A percentile compares a stretch with the other conserved stretches of the same genome.
These are phyloP conservation scores for Eonycteris spelaea DNA, from an alignment of 2,113 vertebrate genomes.

Conservation along the genomic window DNA sequence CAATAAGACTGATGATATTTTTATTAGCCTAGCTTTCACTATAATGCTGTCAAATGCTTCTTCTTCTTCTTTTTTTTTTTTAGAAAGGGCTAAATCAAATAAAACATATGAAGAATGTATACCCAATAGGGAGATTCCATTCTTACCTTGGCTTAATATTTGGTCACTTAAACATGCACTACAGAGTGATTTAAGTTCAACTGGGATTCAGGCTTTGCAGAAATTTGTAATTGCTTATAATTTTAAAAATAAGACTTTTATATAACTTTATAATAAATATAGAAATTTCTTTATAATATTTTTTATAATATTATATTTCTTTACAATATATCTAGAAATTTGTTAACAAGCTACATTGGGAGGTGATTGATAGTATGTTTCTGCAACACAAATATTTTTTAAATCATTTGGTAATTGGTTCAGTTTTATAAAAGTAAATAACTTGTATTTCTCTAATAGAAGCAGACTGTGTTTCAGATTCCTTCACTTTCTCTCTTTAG, in stretches of 20 bases:
- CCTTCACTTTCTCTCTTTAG: background rate
- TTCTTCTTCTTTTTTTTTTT: background rate
- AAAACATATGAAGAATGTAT: background rate
- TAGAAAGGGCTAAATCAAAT: background rate
- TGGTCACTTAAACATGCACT: background rate
- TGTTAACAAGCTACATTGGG: background rate
- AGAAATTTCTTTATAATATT: background rate
- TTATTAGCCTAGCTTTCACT: background rate
- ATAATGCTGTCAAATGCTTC: background rate
- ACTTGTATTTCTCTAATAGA: background rate
- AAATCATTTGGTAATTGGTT: background rate
- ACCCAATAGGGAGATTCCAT: background rate
- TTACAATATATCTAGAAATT: background rate
- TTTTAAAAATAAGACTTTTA: background rate
- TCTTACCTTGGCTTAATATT: background rate
- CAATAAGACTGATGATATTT: background rate
- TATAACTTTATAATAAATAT: background rate
- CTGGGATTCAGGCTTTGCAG: background rate
- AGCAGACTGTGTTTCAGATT: background rate
- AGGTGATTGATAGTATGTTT: background rate
- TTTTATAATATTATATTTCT: background rate
- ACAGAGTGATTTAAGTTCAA: background rate
- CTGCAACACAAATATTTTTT: slow-evolving; percentile 6
- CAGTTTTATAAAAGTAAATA: background rate
- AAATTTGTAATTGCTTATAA: background rate